Evolutionary conservation across 2,113 vertebrate species (phyloP).

Genomic region (Willisornis vidua): DNA sequence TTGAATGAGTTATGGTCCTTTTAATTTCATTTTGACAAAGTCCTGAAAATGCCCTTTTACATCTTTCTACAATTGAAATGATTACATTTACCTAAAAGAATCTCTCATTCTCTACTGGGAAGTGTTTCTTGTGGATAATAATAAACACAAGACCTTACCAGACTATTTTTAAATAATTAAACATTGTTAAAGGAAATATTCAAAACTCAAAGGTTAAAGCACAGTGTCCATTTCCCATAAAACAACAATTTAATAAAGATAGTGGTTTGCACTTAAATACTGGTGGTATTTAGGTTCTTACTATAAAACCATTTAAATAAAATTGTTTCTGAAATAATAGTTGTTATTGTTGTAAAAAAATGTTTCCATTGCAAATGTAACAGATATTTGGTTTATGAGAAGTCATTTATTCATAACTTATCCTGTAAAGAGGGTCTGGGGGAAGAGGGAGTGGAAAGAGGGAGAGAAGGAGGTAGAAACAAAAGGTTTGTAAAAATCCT

Average conservation of each 20-base stretch:
- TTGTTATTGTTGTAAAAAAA: not conserved
- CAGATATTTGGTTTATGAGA: not conserved
- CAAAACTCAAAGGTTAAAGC: not conserved
- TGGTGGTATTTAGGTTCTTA: not conserved
- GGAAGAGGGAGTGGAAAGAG: rapidly evolving
- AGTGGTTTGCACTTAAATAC: not conserved
- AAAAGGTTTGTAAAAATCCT: not conserved
- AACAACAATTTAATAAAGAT: not conserved
- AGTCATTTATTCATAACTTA: not conserved
- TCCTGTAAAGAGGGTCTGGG: not conserved
- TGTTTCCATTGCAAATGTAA: not conserved
- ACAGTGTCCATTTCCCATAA: not conserved
- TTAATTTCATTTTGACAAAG: not conserved
- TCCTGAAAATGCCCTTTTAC: not conserved
- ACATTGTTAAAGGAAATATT: not conserved
- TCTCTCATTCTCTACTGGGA: not conserved
- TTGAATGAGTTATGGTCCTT: not conserved
- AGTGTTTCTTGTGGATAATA: not conserved
- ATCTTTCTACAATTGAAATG: not conserved
- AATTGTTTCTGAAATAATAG: not conserved
- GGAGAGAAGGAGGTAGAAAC: not conserved
- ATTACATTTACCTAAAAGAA: not conserved
- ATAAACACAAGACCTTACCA: not conserved
- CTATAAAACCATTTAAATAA: not conserved
- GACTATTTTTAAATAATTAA: not conserved